Evolutionary conservation across 2,888 invertebrate genomes (phyloP).

Genomic region (Drosophila siamana): DNA sequence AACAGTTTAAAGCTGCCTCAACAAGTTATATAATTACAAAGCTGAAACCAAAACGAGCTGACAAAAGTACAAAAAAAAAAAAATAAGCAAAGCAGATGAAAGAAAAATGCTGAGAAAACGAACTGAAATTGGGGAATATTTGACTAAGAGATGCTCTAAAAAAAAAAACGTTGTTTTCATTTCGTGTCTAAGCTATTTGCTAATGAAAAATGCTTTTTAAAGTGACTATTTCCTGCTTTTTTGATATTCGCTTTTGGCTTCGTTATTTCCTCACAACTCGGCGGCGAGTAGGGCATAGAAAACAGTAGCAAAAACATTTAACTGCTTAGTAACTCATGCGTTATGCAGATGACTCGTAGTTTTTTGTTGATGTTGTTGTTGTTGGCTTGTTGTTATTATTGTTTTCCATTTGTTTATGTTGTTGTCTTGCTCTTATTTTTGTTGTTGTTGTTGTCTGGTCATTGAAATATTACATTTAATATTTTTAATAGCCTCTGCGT

Average conservation of each 20-base stretch:
- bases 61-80: slow-evolving; percentile 14
- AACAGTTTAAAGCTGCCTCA: slow-evolving; percentile 17
- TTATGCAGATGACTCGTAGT: slow-evolving; percentile 74
- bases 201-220: not conserved
- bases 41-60: slow-evolving; percentile 33
- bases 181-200: not conserved
- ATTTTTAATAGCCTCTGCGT: slow-evolving; percentile 61
- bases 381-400: slow-evolving; percentile 19
- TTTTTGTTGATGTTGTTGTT: no score
- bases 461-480: slow-evolving; percentile 72
- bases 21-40: slow-evolving; percentile 53
- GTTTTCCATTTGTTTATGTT: slow-evolving; percentile 18
- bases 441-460: slow-evolving; percentile 31
- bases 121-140: not conserved
- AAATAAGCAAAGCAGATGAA: no score
- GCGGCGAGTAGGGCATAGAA: slow-evolving; percentile 26
- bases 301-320: slow-evolving; percentile 50
- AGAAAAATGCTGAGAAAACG: slow-evolving; percentile 1
- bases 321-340: slow-evolving; percentile 63
- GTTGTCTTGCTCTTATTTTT: slow-evolving; percentile 18
- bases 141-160: not conserved
- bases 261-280: not conserved
- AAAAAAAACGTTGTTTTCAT: not conserved
- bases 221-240: not conserved
- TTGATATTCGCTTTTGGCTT: not conserved